Evolutionary conservation across 2,113 vertebrate genomes (phyloP), one percentile per base, ranked within the genome.

Genomic region (Corvus cornix): DNA sequence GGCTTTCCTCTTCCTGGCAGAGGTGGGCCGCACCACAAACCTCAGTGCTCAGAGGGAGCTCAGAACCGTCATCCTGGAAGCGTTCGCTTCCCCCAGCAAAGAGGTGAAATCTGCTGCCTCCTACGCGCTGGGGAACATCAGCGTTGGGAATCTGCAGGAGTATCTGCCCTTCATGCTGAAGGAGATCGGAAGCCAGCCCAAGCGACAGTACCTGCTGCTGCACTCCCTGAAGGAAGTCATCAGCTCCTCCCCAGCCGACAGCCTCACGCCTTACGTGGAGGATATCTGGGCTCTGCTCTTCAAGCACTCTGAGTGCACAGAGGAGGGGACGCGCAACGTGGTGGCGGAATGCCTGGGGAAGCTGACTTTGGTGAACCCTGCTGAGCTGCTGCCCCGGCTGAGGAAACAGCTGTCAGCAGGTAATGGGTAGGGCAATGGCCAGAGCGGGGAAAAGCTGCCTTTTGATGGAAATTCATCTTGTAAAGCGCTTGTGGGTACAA

Each of bases 281-380:
- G 98, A 98, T n/a, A 98, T 99, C 56, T 99, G 99, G 99, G 93
- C 98, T 11, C 93, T 99, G 96, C 97, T 99, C 48, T 98, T 99
- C 76, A 98, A 98, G 95, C 98, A 98, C 97, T 99, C 99, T 0
- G 98, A 99, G 97, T 98, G 98, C 26, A 48, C 98, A 0, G 99
- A 99, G 96, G 99, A 99, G 55, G 99, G 99, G 30, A 99, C 98
- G 4, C 98, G 99, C 92, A 98, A 98, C 2, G 99, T 99, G 90
- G 99, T 99, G 95, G 99, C 99, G 0, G 99, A 99, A 48, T 99
- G 99, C 97, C 59, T 99, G 48, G 99, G 98, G 15, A 99, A 99
- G 95, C 98, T 99, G 62, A 98, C 99, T 4, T 59, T 99, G 22
- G 98, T 98, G 46, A 98, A 98, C 70, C 99, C 99, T 1, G 90